Percentiles rank a stretch among this genome's conserved stretches.
These are phyloP conservation scores for Diachasmimorpha longicaudata DNA, from an alignment of 1,140 invertebrate species.

Conservation along the genomic window DNA sequence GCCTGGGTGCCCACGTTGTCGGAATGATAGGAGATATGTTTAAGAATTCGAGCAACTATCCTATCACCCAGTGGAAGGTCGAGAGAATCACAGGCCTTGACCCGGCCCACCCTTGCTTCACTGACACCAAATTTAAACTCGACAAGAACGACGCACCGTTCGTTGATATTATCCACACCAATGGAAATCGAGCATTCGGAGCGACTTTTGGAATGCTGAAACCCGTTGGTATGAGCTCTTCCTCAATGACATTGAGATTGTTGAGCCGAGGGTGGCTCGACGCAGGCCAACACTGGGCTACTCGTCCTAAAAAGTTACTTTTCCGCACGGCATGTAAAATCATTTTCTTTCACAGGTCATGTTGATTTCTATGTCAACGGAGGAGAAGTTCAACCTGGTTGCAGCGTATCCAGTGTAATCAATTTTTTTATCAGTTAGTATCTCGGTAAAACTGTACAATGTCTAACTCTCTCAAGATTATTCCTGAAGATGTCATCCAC, in stretches of 20 bases:
- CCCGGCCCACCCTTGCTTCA: constrained; percentile 71
- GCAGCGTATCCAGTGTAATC: constrained; percentile 51
- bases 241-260: background rate
- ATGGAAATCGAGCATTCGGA: constrained; percentile 56
- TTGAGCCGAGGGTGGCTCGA: background rate
- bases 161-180: constrained; percentile 76
- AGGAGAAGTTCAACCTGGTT: constrained; percentile 66
- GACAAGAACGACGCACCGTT: constrained; percentile 68
- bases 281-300: no score
- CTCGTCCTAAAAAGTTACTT: no score
- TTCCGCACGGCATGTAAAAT: no score
- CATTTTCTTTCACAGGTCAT: constrained; percentile 56
- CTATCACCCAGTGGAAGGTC: constrained; percentile 36
- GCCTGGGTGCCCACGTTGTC: constrained; percentile 69
- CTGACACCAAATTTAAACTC: constrained; percentile 55
- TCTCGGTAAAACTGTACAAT: no score
- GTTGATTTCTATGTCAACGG: constrained; percentile 76
- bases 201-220: constrained; percentile 66
- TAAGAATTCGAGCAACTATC: constrained; percentile 40
- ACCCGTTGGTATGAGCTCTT: constrained; percentile 55
- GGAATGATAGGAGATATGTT: constrained; percentile 64
- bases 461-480: no score
- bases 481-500: no score
- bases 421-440: no score
- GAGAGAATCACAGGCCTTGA: constrained; percentile 65